Evolutionary conservation across 2,797 vertebrate species (phyloP).

Genomic region (Iguana delicatissima): DNA sequence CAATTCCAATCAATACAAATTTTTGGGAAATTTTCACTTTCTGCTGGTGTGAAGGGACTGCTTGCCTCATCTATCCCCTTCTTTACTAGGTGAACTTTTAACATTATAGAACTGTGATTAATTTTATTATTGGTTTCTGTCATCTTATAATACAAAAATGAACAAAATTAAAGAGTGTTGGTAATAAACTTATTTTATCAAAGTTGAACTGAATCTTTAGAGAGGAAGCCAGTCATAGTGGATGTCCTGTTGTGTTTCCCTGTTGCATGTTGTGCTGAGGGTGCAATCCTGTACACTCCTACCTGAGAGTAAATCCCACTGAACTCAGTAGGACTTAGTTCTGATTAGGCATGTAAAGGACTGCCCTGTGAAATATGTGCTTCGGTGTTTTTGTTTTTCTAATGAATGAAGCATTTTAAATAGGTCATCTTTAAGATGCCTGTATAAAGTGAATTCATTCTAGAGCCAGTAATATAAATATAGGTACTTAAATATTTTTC

Average conservation of each 20-base stretch:
- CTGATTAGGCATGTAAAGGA: background rate
- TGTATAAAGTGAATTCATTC: background rate
- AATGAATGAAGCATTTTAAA: background rate
- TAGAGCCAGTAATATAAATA: constrained; percentile 17
- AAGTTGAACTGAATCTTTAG: constrained; percentile 2
- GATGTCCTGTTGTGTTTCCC: constrained; percentile 11
- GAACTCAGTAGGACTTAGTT: background rate
- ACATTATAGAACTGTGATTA: constrained; percentile 12
- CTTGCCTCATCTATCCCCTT: background rate
- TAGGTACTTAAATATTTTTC: constrained; percentile 1
- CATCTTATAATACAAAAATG: too few species aligned
- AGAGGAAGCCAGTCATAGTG: background rate
- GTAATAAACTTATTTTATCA: constrained; percentile 2
- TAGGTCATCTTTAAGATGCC: background rate
- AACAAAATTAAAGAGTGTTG: background rate
- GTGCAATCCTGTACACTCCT: background rate
- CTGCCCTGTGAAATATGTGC: background rate
- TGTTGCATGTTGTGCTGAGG: background rate
- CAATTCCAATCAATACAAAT: background rate
- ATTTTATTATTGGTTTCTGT: constrained; percentile 24
- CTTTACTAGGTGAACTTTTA: constrained; percentile 1
- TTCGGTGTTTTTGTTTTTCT: background rate
- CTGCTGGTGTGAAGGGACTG: constrained; percentile 6
- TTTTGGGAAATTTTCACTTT: background rate
- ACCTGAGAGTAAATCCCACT: background rate